A percentile compares a stretch with the other conserved stretches of the same genome.
Conservation (phyloP, 2,797 vertebrate species). For the Propithecus perrieri region DNA sequence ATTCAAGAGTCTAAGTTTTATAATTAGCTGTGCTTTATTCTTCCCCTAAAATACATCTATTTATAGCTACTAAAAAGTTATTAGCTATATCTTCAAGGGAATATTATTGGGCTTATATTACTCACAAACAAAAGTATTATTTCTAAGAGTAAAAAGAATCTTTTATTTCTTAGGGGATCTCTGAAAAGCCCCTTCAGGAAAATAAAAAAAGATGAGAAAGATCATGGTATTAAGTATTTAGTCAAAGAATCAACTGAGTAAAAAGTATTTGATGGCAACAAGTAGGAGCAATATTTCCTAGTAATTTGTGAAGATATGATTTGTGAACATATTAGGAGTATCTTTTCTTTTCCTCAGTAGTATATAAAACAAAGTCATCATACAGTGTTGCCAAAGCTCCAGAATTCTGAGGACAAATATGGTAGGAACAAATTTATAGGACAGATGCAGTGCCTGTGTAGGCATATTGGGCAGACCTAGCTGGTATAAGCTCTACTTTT, state of each 20-base stretch:
- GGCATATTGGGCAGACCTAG: neutral
- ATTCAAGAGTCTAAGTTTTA: slow-evolving; percentile 4
- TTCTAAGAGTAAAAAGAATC: slow-evolving; percentile 29
- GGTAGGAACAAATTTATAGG: neutral
- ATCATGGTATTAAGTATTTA: neutral
- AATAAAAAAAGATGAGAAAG: neutral
- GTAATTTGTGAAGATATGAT: neutral
- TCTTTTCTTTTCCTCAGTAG: neutral
- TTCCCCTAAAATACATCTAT: neutral
- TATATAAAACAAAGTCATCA: slow-evolving; percentile 7
- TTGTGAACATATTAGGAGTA: neutral
- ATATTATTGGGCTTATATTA: neutral
- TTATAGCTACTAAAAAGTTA: neutral
- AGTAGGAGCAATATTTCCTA: neutral
- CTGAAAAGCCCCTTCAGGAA: neutral
- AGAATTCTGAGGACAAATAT: neutral
- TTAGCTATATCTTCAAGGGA: neutral
- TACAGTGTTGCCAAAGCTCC: neutral
- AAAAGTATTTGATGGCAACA: neutral
- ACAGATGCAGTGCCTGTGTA: neutral
- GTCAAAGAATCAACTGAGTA: slow-evolving; percentile 10
- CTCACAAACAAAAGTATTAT: slow-evolving; percentile 13
- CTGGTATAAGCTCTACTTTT: neutral
- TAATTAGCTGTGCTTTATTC: neutral
- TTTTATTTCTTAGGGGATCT: neutral